Percentiles rank a stretch among this genome's conserved stretches.
These are phyloP conservation scores for Sthenelais limicola DNA, from an alignment of 2,888 invertebrate species.

Conservation along the genomic window DNA sequence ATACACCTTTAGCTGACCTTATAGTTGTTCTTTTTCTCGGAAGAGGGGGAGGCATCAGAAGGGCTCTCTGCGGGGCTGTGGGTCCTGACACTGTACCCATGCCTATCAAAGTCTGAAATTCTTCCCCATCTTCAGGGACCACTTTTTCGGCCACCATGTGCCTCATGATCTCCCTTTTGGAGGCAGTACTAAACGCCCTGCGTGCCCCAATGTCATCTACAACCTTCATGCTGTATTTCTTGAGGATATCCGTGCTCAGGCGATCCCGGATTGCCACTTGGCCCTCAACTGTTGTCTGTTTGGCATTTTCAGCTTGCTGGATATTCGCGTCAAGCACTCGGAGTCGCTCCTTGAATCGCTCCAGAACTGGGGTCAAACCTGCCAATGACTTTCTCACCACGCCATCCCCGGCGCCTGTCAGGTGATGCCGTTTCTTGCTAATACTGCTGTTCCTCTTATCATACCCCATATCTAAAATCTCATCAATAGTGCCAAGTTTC, in stretches of 20 bases:
- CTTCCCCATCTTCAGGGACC: too few relatives aligned
- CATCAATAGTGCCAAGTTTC: constrained; percentile 13
- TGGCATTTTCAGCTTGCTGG: constrained; percentile 21
- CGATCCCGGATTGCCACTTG: not conserved
- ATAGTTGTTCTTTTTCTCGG: too few relatives aligned
- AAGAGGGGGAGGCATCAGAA: too few relatives aligned
- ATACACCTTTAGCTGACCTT: too few relatives aligned
- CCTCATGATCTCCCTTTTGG: too few relatives aligned
- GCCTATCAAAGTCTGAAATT: too few relatives aligned
- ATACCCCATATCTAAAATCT: constrained; percentile 14
- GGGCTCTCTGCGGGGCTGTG: too few relatives aligned
- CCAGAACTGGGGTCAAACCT: constrained; percentile 24
- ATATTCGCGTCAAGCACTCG: constrained; percentile 15
- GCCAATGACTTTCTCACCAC: constrained; percentile 18
- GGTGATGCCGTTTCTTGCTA: constrained; percentile 17
- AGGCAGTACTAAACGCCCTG: not conserved
- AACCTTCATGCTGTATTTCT: constrained; percentile 22
- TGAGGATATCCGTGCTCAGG: constrained; percentile 6
- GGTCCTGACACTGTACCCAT: too few relatives aligned
- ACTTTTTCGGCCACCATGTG: too few relatives aligned
- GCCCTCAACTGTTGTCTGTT: constrained; percentile 28
- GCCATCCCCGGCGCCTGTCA: not conserved
- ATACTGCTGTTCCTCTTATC: not conserved
- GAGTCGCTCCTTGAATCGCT: constrained; percentile 32
- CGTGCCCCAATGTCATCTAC: not conserved